phyloP scores from a whole-genome alignment of 2,113 vertebrate genomes.

The Oceanodroma tethys region DNA sequence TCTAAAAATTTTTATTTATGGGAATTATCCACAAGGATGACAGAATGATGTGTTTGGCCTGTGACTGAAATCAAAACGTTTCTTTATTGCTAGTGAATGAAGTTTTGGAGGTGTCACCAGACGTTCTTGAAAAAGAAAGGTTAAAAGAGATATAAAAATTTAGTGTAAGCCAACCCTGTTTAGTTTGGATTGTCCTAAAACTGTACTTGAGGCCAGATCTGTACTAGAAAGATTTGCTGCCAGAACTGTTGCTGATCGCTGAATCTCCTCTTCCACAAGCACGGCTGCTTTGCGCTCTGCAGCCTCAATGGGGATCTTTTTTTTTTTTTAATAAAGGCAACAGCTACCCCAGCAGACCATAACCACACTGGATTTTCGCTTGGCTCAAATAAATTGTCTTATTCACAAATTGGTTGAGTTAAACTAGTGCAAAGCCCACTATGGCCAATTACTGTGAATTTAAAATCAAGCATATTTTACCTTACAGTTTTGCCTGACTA shows the following conservation, averaged over 20 bases:
- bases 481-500: neutral
- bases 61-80: fast-evolving
- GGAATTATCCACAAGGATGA: neutral
- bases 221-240: neutral
- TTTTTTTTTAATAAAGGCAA: neutral
- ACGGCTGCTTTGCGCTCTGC: neutral
- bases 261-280: neutral
- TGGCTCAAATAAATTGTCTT: neutral
- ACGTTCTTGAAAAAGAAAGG: neutral
- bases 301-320: neutral
- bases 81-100: neutral
- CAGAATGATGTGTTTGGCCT: neutral
- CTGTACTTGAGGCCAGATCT: neutral
- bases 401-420: neutral
- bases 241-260: neutral
- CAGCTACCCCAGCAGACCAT: neutral
- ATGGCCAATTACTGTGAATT: neutral
- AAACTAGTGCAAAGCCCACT: neutral
- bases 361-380: neutral
- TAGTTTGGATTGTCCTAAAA: neutral
- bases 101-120: neutral
- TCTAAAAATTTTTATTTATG: neutral
- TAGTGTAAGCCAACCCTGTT: neutral
- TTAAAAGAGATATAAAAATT: neutral
- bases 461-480: neutral